Percentiles rank a stretch among this genome's conserved stretches.
Conservation (phyloP, 2,888 invertebrate species). For the Isoperla grammatica region DNA sequence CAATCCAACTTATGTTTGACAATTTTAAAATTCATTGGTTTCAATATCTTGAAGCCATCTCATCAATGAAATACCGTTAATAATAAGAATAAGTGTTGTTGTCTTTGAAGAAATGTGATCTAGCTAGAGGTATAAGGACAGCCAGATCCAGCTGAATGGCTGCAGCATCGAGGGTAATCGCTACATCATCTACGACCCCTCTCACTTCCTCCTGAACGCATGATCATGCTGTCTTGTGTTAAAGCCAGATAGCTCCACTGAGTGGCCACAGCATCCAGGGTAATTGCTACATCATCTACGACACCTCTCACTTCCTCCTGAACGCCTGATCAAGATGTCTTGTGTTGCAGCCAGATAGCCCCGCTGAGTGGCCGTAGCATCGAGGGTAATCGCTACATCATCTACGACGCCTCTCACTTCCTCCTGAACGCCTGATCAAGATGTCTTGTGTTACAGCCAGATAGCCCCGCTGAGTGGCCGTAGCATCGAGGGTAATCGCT, state of each 20-base stretch:
- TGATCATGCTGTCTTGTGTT: slow-evolving; percentile 30
- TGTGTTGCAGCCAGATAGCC: not conserved
- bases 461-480: not conserved
- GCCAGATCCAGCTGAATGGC: not conserved
- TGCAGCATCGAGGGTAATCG: not conserved
- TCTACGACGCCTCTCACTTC: slow-evolving; percentile 27
- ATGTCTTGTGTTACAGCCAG: slow-evolving; percentile 10
- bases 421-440: slow-evolving; percentile 32
- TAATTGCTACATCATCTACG: slow-evolving; percentile 9
- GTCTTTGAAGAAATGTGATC: too few species aligned
- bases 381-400: slow-evolving; percentile 6
- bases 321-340: slow-evolving; percentile 33
- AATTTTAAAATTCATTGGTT: too few species aligned
- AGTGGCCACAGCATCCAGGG: not conserved
- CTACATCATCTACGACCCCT: slow-evolving; percentile 14
- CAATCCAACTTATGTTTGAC: too few species aligned
- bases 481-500: slow-evolving; percentile 1
- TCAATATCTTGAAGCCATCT: too few species aligned
- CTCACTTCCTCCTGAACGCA: slow-evolving; percentile 31
- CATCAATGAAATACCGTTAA: too few species aligned
- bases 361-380: not conserved
- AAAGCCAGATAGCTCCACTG: not conserved
- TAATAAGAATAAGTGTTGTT: too few species aligned
- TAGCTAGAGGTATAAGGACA: too few species aligned
- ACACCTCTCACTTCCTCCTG: slow-evolving; percentile 28